Conservation (phyloP, 2,888 invertebrate species). For the Drosophila acutilabella region DNA sequence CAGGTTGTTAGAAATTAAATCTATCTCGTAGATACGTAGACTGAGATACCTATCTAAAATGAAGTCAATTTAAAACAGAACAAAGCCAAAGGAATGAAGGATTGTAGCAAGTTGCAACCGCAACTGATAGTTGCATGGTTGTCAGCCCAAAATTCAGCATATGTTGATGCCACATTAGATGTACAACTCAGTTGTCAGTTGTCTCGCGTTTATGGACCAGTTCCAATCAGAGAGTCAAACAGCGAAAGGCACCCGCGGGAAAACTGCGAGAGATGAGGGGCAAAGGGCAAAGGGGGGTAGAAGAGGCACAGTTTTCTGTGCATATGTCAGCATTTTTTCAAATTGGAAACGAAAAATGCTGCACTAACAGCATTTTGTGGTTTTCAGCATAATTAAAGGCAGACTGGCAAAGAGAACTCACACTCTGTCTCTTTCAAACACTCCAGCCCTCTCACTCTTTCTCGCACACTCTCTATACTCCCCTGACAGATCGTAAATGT, state of each 20-base stretch:
- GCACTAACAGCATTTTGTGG: constrained; percentile 82
- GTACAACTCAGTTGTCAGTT: constrained; percentile 83
- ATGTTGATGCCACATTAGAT: constrained; percentile 86
- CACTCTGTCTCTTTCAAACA: not conserved
- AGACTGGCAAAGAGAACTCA: constrained; percentile 56
- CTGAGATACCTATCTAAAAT: constrained; percentile 72
- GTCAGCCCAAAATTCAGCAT: constrained; percentile 73
- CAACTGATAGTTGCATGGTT: constrained; percentile 65
- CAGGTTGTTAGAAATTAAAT: constrained; percentile 21
- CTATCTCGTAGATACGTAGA: constrained; percentile 3
- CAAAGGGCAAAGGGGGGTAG: constrained; percentile 22
- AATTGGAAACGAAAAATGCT: constrained; percentile 74
- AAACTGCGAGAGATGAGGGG: constrained; percentile 47
- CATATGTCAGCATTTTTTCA: constrained; percentile 84
- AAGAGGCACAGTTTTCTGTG: constrained; percentile 70
- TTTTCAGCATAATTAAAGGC: constrained; percentile 82
- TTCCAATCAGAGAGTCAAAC: constrained; percentile 83
- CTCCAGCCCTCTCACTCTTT: not conserved
- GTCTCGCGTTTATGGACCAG: constrained; percentile 64
- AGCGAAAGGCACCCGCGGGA: constrained; percentile 77
- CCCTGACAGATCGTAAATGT: constrained; percentile 82
- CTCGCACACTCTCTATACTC: constrained; percentile 47
- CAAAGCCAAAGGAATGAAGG: constrained; percentile 3
- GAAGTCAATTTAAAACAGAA: constrained; percentile 57
- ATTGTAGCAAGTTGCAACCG: constrained; percentile 41